Conservation (phyloP, 2,888 invertebrate genomes). For the Eugnorisma glareosa region DNA sequence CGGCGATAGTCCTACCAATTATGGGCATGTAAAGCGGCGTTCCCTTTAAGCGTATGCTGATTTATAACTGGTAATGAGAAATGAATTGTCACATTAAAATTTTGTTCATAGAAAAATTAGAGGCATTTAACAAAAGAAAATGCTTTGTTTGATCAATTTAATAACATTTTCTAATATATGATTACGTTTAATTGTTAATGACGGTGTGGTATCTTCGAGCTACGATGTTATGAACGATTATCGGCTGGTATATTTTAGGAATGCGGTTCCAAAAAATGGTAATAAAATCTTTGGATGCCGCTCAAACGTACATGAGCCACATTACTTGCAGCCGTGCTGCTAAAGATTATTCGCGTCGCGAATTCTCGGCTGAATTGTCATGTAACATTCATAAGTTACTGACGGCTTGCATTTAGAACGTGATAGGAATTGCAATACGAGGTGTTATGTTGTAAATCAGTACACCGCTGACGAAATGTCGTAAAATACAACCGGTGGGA, state of each 20-base stretch:
- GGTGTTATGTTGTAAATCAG: slow-evolving; percentile 58
- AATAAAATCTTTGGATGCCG: slow-evolving; percentile 37
- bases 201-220: neutral
- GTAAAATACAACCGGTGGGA: slow-evolving; percentile 13
- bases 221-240: neutral
- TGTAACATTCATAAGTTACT: slow-evolving; percentile 69
- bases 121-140: slow-evolving; percentile 12
- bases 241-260: neutral
- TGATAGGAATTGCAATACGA: slow-evolving; percentile 60
- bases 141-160: slow-evolving; percentile 2
- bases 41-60: slow-evolving; percentile 47
- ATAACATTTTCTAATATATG: neutral
- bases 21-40: slow-evolving; percentile 25
- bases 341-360: slow-evolving; percentile 61
- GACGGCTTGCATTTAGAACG: slow-evolving; percentile 67
- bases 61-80: slow-evolving; percentile 43
- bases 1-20: slow-evolving; percentile 20
- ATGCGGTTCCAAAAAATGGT: slow-evolving; percentile 16
- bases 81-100: slow-evolving; percentile 27
- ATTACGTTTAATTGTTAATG: neutral
- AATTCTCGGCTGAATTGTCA: slow-evolving; percentile 62
- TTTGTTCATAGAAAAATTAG: slow-evolving; percentile 22
- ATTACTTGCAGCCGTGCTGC: slow-evolving; percentile 43
- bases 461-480: slow-evolving; percentile 50
- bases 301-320: slow-evolving; percentile 39